Evolutionary conservation across 1,140 invertebrate species (phyloP).

Genomic region (Drosophila bifasciata): DNA sequence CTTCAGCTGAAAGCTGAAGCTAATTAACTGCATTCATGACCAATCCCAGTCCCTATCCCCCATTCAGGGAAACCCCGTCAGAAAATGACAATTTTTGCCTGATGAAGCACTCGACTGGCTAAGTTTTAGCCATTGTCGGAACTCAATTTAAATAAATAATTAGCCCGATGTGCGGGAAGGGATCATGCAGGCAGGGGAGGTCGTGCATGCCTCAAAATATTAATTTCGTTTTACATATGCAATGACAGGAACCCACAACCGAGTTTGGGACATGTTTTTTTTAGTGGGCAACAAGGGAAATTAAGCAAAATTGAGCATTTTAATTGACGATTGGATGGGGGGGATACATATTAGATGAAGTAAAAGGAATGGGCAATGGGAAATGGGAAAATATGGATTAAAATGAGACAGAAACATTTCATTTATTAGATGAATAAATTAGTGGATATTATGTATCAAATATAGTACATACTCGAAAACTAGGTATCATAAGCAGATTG

Average conservation of each 20-base stretch:
- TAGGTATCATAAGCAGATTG: too few relatives aligned
- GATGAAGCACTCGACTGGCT: conserved; percentile 19
- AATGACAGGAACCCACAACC: conserved; percentile 31
- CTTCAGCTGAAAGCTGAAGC: conserved; percentile 36
- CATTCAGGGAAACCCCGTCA: conserved; percentile 4
- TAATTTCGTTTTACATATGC: conserved; percentile 64
- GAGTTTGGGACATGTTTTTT: conserved; percentile 19
- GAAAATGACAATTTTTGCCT: conserved; percentile 29
- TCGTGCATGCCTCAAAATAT: conserved; percentile 38
- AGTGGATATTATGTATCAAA: too few relatives aligned
- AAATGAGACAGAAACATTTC: too few relatives aligned
- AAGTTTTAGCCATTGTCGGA: conserved; percentile 16
- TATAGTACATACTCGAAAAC: too few relatives aligned
- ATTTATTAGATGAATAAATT: too few relatives aligned
- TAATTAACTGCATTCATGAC: conserved; percentile 66
- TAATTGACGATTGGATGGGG: conserved; percentile 17
- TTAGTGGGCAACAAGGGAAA: conserved; percentile 67
- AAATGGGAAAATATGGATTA: too few relatives aligned
- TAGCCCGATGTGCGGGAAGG: conserved; percentile 13
- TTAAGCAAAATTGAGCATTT: conserved; percentile 44
- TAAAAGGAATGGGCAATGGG: background rate
- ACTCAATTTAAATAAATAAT: conserved; percentile 68
- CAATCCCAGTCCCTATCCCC: too few relatives aligned
- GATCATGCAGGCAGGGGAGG: conserved; percentile 2
- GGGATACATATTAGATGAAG: background rate